phyloP scores from a whole-genome alignment of 2,797 vertebrate genomes.

The Staurois parvus region DNA sequence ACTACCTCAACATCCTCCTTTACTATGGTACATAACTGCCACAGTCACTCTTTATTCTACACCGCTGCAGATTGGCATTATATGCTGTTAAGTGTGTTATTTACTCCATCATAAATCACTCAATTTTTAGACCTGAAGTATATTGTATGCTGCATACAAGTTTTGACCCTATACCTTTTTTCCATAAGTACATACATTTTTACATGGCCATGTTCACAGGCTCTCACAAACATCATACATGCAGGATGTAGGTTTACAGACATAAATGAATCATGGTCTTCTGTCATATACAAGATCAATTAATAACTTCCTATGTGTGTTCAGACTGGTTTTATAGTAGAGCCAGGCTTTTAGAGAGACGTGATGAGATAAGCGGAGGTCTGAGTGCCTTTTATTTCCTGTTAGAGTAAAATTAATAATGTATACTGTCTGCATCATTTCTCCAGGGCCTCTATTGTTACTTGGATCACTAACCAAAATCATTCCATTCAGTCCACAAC shows the following conservation, averaged over 20 bases:
- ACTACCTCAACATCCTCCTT: too few species aligned
- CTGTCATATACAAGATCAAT: slow-evolving; percentile 27
- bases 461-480: slow-evolving; percentile 49
- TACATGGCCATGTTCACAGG: too few species aligned
- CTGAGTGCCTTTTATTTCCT: slow-evolving; percentile 68
- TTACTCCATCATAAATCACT: too few species aligned
- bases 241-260: background rate
- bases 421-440: slow-evolving; percentile 67
- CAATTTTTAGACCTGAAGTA: too few species aligned
- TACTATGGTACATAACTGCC: too few species aligned
- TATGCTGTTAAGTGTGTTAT: too few species aligned
- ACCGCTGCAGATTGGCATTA: too few species aligned
- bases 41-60: too few species aligned
- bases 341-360: slow-evolving; percentile 30
- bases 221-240: background rate
- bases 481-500: slow-evolving; percentile 5
- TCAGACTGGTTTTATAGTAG: slow-evolving; percentile 4
- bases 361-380: slow-evolving; percentile 62
- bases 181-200: too few species aligned
- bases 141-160: too few species aligned
- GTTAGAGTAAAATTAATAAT: slow-evolving; percentile 73
- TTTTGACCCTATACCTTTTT: too few species aligned
- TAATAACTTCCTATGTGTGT: slow-evolving; percentile 14
- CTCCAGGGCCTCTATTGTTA: slow-evolving; percentile 62
- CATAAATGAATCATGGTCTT: slow-evolving; percentile 7